Evolutionary conservation across 2,113 vertebrate species (phyloP).

Genomic region (Dicentrarchus labrax): DNA sequence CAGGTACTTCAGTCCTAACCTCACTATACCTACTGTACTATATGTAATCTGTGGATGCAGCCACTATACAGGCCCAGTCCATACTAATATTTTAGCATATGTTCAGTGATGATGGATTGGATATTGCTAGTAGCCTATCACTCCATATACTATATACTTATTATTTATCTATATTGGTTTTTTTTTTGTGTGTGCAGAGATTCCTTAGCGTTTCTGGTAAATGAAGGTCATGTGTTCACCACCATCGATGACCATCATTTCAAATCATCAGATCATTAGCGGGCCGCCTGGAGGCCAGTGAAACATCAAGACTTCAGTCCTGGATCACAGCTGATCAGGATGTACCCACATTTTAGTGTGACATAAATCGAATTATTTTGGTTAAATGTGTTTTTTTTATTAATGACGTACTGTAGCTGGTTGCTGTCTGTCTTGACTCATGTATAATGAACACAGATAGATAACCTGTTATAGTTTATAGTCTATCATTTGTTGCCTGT

Average conservation of each 20-base stretch:
- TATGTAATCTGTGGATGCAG: neutral
- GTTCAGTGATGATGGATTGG: neutral
- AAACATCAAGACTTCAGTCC: neutral
- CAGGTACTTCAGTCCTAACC: constrained; percentile 79
- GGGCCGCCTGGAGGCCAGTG: neutral
- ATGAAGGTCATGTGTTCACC: constrained; percentile 89
- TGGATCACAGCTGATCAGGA: neutral
- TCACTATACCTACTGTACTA: neutral
- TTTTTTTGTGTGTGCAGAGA: constrained; percentile 74
- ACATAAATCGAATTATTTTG: neutral
- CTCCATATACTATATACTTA: neutral
- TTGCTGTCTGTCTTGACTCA: neutral
- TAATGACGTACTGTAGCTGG: neutral
- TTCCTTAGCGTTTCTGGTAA: constrained; percentile 88
- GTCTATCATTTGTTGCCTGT: neutral
- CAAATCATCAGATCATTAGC: constrained; percentile 75
- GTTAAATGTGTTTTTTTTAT: neutral
- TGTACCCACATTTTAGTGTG: neutral
- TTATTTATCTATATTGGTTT: neutral
- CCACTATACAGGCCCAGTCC: neutral
- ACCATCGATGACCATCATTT: constrained; percentile 91
- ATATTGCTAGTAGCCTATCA: neutral
- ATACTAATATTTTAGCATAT: neutral
- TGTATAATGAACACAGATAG: too few relatives aligned
- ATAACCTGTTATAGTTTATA: neutral